Conservation (phyloP, 2,888 invertebrate genomes). For the Andrena praecox region DNA sequence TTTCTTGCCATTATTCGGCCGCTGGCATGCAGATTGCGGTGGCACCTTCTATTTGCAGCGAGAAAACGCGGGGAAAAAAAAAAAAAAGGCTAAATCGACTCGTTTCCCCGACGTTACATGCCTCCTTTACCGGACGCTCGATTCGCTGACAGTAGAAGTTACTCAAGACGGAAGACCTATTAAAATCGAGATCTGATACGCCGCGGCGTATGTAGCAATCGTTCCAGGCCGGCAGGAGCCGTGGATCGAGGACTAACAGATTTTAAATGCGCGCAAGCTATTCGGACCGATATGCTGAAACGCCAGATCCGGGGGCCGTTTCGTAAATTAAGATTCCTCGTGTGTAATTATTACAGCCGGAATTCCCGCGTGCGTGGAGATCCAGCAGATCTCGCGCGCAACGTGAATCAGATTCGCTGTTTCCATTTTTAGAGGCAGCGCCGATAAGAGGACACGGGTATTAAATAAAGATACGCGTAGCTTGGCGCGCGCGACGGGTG, state of each 20-base stretch:
- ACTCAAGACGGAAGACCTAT: neutral
- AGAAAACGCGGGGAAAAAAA: neutral
- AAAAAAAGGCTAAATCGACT: neutral
- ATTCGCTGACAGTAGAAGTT: neutral
- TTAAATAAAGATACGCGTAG: neutral
- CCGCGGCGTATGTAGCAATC: too few relatives aligned
- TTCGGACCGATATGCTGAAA: neutral
- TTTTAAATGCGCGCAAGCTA: neutral
- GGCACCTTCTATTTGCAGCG: neutral
- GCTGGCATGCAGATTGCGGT: constrained; percentile 15
- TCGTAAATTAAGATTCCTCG: too few relatives aligned
- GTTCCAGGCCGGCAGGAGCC: neutral
- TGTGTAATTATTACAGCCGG: too few relatives aligned
- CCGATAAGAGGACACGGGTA: too few relatives aligned
- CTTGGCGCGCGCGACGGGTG: neutral
- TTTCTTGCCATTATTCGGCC: constrained; percentile 37
- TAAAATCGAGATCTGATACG: neutral
- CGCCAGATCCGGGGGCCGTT: too few relatives aligned
- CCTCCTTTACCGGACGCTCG: neutral
- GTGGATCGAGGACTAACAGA: neutral
- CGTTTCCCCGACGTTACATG: neutral
- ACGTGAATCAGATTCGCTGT: neutral
- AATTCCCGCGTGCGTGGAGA: neutral
- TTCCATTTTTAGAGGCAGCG: neutral
- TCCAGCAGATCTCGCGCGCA: neutral